These are phyloP conservation scores for Strigamia maritima DNA, from an alignment of 2,888 invertebrate genomes.

Conservation along the genomic window DNA sequence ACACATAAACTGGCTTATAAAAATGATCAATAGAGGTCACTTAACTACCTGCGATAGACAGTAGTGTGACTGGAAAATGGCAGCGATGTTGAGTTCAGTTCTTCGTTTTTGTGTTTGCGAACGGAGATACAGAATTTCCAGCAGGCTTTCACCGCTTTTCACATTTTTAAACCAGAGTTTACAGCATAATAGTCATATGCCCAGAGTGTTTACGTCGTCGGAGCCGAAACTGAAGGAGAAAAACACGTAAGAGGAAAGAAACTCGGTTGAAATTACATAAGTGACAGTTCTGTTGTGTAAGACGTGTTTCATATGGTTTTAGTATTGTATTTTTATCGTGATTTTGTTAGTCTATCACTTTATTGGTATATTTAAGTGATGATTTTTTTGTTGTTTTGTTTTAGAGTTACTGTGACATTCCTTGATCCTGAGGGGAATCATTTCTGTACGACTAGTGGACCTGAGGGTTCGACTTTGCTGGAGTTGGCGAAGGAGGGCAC, in stretches of 20 bases:
- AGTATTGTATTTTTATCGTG: background rate
- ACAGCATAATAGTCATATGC: no score
- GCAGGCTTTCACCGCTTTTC: no score
- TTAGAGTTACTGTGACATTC: constrained; percentile 1
- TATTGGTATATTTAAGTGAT: background rate
- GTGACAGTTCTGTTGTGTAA: background rate
- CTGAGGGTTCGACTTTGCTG: background rate
- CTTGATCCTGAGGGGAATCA: background rate
- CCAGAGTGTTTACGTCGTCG: background rate
- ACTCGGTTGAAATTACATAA: background rate
- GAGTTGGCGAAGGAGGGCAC: background rate
- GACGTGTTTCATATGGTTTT: background rate
- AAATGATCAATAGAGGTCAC: no score
- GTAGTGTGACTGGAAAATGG: no score
- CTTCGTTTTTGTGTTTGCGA: no score
- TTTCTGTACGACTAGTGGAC: background rate
- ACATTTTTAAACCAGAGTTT: no score
- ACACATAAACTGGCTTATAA: no score
- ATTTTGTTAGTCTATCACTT: background rate
- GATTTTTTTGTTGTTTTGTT: background rate
- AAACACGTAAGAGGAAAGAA: background rate
- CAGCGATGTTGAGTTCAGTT: no score
- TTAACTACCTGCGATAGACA: no score
- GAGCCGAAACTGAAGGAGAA: background rate
- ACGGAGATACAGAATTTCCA: no score